These are phyloP conservation scores for Saguinus imperator DNA, from an alignment of 2,113 vertebrate species.

Conservation along the genomic window DNA sequence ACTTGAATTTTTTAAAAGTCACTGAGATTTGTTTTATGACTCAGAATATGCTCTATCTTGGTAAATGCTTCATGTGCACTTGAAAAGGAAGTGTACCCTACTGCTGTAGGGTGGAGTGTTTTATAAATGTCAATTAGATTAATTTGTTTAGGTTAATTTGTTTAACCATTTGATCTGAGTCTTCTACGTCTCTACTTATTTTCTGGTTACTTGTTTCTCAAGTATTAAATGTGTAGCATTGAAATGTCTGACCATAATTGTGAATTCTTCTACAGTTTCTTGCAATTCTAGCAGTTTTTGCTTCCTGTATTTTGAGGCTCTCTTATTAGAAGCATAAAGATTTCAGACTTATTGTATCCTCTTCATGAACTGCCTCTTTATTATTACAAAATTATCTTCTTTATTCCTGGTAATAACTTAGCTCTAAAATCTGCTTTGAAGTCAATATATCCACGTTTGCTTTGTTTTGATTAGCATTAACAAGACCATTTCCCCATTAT, in stretches of 20 bases:
- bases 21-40: not conserved
- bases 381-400: not conserved
- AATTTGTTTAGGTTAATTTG: not conserved
- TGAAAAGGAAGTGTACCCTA: not conserved
- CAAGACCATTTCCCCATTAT: not conserved
- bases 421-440: not conserved
- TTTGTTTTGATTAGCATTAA: not conserved
- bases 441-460: not conserved
- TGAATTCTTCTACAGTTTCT: not conserved
- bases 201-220: not conserved
- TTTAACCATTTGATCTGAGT: not conserved
- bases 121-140: not conserved
- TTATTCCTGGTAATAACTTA: not conserved
- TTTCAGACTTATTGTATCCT: not conserved
- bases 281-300: not conserved
- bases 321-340: not conserved
- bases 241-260: not conserved
- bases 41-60: not conserved
- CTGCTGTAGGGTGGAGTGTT: not conserved
- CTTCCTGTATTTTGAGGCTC: not conserved
- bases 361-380: not conserved
- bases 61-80: not conserved
- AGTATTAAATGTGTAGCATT: not conserved
- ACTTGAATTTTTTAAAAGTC: not conserved
- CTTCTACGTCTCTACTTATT: not conserved